phyloP scores from a whole-genome alignment of 2,888 invertebrate genomes.

The Tetragonisca angustula region DNA sequence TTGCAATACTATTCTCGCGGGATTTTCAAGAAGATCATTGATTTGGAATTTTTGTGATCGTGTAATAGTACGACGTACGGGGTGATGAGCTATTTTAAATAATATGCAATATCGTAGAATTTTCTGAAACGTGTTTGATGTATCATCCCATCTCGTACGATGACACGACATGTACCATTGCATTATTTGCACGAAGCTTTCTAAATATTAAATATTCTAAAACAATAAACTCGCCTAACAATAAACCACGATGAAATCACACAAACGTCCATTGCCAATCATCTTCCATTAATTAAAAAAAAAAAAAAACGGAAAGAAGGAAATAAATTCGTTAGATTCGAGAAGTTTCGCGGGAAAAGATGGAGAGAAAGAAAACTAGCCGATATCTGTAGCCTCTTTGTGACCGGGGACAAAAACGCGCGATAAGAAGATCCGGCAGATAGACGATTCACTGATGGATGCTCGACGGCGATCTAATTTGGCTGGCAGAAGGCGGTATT shows the following conservation, averaged over 20 bases:
- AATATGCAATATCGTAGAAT: background rate
- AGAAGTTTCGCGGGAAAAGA: background rate
- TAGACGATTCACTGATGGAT: conserved; percentile 8
- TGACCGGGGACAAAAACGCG: background rate
- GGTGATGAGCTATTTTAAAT: background rate
- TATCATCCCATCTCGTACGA: background rate
- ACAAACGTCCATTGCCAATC: background rate
- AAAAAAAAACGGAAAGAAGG: too few species aligned
- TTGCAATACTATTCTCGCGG: background rate
- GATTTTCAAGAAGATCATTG: background rate
- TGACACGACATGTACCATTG: background rate
- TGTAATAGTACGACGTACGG: background rate
- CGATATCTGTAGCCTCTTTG: background rate
- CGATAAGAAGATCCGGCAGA: conserved; percentile 32
- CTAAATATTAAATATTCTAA: background rate
- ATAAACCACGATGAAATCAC: background rate
- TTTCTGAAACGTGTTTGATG: background rate
- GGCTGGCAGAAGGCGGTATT: conserved; percentile 68
- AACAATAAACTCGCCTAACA: background rate
- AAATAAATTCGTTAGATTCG: background rate
- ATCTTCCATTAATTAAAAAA: background rate
- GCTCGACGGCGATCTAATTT: conserved; percentile 71
- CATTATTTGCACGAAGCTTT: background rate
- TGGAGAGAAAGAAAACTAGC: background rate
- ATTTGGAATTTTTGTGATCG: background rate